Base-by-base conservation (phyloP, 2,888 invertebrate genomes). In the Agrilus biguttatus region DNA sequence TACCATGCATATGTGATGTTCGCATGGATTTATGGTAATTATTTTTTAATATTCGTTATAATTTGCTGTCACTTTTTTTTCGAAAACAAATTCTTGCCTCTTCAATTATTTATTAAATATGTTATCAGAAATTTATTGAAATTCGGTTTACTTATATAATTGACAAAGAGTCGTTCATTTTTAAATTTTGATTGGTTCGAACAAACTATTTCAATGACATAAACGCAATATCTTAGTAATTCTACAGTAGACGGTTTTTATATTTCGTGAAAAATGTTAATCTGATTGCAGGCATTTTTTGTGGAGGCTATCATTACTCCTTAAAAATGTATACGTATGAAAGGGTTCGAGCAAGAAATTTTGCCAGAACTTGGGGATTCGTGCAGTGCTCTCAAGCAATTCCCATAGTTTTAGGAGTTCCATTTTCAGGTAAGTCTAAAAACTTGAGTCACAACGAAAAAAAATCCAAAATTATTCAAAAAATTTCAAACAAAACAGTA, bases 321-420 rank as follows among this genome's bases (percentile, higher is more conserved):
- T 69, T 90, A 48, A 89, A 89, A 68, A 85, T 89, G 80, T 89
- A 87, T 68, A 86, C 86, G 0, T 88, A 86, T 61, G 89, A 90
- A 65, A 72, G 87, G 46, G 88, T 90, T 21, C 71, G 87, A 41
- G 86, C 87, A 2, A 72, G 88, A 47, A 84, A 90, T 63, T 89
- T 89, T 60, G 85, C 88, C 0, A 72, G 87, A 42, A 87, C 88
- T 1, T 89, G 89, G 89, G 85, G 88, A 45, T 90, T 85, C 67
- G 82, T 89, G 40, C 86, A 87, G 63, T 86, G 84, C 60, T 84
- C 85, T 10, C 89, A 89, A 64, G 84, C 86, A 13, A 78, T 90
- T 56, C 87, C 89, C 7, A 82, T 85, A 37, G 80, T 84, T 1
- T 79, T 89, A 40, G 89, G 89, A 39, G 83, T 88, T 37, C 88